Conservation (phyloP, 2,888 invertebrate genomes). For the Argyresthia goedartella region DNA sequence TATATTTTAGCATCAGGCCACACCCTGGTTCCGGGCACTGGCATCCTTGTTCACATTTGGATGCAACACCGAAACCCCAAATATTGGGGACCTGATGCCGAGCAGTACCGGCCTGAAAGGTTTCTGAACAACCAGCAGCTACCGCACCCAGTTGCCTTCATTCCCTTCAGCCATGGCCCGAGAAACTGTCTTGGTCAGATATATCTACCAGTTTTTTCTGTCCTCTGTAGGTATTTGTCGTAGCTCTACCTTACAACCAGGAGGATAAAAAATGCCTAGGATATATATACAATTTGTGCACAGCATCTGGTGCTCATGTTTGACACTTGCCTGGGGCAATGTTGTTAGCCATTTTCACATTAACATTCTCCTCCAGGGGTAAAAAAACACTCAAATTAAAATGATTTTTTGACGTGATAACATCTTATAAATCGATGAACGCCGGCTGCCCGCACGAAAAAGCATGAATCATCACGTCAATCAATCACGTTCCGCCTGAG, state of each 20-base stretch:
- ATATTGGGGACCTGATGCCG: too few species aligned
- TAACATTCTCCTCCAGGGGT: neutral
- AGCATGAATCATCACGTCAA: too few species aligned
- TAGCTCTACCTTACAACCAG: neutral
- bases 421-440: too few species aligned
- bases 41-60: too few species aligned
- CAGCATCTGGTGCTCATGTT: neutral
- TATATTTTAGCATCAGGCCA: conserved; percentile 21
- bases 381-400: neutral
- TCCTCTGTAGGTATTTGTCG: too few species aligned
- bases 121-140: conserved; percentile 16
- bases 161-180: conserved; percentile 29
- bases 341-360: neutral
- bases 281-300: neutral
- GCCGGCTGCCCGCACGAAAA: too few species aligned
- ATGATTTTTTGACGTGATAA: neutral
- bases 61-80: too few species aligned
- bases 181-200: conserved; percentile 30
- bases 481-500: too few species aligned
- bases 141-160: conserved; percentile 22
- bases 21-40: too few species aligned
- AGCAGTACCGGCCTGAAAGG: too few species aligned
- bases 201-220: too few species aligned
- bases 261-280: neutral
- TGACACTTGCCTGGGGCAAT: neutral